Conservation (phyloP, 2,888 invertebrate genomes). For the Saturnia japonica region DNA sequence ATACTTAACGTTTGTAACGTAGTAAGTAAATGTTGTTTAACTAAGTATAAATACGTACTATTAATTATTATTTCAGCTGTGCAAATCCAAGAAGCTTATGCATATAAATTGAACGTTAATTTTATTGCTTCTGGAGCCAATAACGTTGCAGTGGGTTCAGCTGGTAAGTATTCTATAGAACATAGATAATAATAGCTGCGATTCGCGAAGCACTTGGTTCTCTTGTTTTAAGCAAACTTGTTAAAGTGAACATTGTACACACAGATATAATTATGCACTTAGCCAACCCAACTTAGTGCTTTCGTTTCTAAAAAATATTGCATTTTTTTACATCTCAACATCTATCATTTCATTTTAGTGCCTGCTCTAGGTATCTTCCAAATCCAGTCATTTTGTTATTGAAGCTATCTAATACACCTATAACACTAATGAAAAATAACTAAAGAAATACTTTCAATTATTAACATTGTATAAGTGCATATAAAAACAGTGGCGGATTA, state of each 20-base stretch:
- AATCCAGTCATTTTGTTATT: no score
- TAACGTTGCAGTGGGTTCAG: slow-evolving; percentile 80
- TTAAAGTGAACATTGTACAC: neutral
- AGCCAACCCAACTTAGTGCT: neutral
- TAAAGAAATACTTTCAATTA: no score
- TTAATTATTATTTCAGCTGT: slow-evolving; percentile 69
- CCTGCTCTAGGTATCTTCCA: no score
- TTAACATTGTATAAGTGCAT: no score
- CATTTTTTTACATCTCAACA: no score
- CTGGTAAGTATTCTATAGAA: slow-evolving; percentile 53
- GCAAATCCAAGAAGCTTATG: slow-evolving; percentile 87
- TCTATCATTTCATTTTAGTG: no score
- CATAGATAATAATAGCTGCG: neutral
- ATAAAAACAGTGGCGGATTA: no score
- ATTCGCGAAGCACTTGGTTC: neutral
- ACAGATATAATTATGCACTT: neutral
- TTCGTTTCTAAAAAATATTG: no score
- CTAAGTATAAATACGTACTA: neutral
- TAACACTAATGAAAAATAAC: no score
- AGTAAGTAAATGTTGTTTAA: neutral
- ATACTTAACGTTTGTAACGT: neutral
- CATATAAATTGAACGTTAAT: slow-evolving; percentile 85
- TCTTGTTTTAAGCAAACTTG: neutral
- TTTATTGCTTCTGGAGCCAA: slow-evolving; percentile 88
- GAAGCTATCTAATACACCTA: no score